These are phyloP conservation scores for Bicyclus anynana DNA, from an alignment of 1,140 invertebrate species.

Conservation along the genomic window DNA sequence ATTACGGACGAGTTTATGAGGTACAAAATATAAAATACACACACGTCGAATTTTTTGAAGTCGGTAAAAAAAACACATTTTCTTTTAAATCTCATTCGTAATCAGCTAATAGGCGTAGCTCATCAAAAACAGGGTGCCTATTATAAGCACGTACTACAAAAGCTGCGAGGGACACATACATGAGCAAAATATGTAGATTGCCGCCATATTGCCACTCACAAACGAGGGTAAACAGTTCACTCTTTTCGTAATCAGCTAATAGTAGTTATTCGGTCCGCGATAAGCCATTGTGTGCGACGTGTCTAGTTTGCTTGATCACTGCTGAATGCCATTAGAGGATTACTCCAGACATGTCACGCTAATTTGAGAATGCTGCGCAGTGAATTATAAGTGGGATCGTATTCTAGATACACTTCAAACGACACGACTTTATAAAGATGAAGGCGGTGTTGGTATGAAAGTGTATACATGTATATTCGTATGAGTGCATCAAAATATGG, in stretches of 20 bases:
- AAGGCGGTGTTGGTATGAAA: no score
- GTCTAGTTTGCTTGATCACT: slow-evolving; percentile 32
- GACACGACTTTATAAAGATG: no score
- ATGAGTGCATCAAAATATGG: no score
- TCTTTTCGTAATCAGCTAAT: neutral
- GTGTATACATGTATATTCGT: no score
- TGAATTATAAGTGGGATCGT: neutral
- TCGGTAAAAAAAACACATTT: no score
- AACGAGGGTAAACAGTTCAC: neutral
- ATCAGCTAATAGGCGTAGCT: slow-evolving; percentile 27
- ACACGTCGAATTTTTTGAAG: no score
- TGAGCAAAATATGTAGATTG: neutral
- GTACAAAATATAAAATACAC: no score
- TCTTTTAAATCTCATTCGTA: neutral
- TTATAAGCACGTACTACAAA: neutral
- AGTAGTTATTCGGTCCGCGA: slow-evolving; percentile 6
- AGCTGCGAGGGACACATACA: neutral
- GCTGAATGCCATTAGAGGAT: slow-evolving; percentile 44
- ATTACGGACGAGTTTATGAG: no score
- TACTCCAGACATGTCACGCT: slow-evolving; percentile 31
- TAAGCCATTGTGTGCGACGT: slow-evolving; percentile 25
- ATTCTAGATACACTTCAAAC: no score
- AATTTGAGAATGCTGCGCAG: slow-evolving; percentile 29
- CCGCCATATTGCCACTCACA: neutral
- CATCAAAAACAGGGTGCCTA: neutral